A percentile compares a stretch with the other conserved stretches of the same genome.
Evolutionary conservation across 35 echinoderm and acorn worm genomes (phyloP).

Genomic region (Strongylocentrotus purpuratus): DNA sequence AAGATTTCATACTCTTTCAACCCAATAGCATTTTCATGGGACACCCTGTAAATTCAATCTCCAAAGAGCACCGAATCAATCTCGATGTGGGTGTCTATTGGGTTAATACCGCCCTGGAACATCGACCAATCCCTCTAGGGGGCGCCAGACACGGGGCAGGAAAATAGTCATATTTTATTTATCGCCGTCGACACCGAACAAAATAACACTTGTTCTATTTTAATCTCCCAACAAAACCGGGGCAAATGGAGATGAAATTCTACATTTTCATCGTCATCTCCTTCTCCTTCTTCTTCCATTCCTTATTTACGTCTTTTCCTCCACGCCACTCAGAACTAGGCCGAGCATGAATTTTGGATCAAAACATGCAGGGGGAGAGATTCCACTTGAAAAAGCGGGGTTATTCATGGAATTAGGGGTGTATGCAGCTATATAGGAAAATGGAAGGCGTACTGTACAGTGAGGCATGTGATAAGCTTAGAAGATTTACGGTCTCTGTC

Average conservation of each 20-base stretch:
- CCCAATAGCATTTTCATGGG: background rate
- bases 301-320: background rate
- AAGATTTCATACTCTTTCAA: background rate
- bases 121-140: background rate
- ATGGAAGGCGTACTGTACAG: background rate
- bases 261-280: background rate
- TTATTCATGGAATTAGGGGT: background rate
- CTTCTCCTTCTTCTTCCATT: background rate
- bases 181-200: background rate
- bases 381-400: background rate
- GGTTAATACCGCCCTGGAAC: constrained; percentile 35
- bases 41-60: background rate
- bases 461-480: background rate
- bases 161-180: constrained; percentile 49
- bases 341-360: constrained; percentile 25
- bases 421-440: background rate
- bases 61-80: background rate
- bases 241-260: background rate
- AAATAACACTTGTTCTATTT: constrained; percentile 40
- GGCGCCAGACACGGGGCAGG: background rate
- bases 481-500: background rate
- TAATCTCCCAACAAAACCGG: constrained; percentile 12
- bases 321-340: constrained; percentile 8
- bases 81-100: background rate
- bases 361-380: background rate